These are phyloP conservation scores for Megaceryle maxima DNA, from an alignment of 2,113 vertebrate species.

Conservation along the genomic window DNA sequence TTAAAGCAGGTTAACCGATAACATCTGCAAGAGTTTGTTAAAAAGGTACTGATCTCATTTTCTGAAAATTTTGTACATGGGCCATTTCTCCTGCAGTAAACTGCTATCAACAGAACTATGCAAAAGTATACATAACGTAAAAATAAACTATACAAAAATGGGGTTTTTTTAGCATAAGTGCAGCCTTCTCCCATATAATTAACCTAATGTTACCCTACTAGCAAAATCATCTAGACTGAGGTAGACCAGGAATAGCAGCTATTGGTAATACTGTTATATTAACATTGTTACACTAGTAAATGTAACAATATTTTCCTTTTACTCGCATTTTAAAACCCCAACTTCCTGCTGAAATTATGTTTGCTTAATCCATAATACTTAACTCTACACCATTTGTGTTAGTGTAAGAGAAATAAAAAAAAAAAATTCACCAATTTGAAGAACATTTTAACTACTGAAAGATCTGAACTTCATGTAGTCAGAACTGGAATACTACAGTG, in stretches of 20 bases:
- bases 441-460: neutral
- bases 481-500: neutral
- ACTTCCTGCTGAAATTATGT: neutral
- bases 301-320: neutral
- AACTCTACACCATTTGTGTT: too few relatives aligned
- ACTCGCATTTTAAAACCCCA: neutral
- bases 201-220: neutral
- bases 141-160: neutral
- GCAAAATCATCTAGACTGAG: neutral
- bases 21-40: neutral
- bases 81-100: neutral
- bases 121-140: neutral
- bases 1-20: neutral
- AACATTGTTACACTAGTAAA: neutral
- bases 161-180: neutral
- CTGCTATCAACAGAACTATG: neutral
- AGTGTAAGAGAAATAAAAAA: too few relatives aligned
- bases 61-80: neutral
- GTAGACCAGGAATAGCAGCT: neutral
- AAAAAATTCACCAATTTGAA: neutral
- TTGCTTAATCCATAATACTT: neutral
- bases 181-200: neutral
- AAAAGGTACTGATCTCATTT: rapidly evolving
- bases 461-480: neutral
- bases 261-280: neutral